Conservation (phyloP, 2,888 invertebrate genomes). For the Limnephilus auricula region DNA sequence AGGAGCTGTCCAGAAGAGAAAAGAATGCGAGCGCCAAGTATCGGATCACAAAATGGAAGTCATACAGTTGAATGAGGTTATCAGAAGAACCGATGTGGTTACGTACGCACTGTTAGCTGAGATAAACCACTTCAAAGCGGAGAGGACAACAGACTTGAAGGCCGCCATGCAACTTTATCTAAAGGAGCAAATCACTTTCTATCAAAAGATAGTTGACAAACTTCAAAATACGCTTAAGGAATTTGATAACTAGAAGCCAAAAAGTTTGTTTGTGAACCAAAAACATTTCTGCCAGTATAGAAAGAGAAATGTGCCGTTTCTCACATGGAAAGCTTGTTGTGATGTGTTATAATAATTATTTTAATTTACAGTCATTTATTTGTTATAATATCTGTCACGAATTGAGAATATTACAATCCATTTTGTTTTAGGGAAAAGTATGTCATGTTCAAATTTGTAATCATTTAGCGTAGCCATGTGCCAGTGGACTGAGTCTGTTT, state of each 20-base stretch:
- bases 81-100: conserved; percentile 91
- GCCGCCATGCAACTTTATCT: conserved; percentile 91
- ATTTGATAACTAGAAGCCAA: conserved; percentile 73
- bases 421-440: conserved; percentile 3
- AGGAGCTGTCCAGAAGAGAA: conserved; percentile 91
- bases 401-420: conserved; percentile 29
- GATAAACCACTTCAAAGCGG: conserved; percentile 93
- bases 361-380: conserved; percentile 30
- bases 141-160: conserved; percentile 91
- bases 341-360: not conserved
- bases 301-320: conserved; percentile 16
- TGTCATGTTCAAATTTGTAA: conserved; percentile 31
- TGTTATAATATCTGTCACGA: not conserved
- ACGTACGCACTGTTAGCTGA: conserved; percentile 96
- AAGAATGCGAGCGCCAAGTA: conserved; percentile 90
- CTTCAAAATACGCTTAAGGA: conserved; percentile 80
- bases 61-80: conserved; percentile 87
- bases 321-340: not conserved
- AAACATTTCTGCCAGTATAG: conserved; percentile 36
- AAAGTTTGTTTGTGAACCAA: conserved; percentile 49
- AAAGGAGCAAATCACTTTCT: conserved; percentile 93
- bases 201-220: conserved; percentile 88
- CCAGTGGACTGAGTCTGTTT: conserved; percentile 22
- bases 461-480: conserved; percentile 24
- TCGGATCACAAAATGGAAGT: conserved; percentile 91